Percentiles rank a stretch among this genome's conserved stretches.
These are phyloP conservation scores for Epinotia nisella DNA, from an alignment of 2,888 invertebrate genomes.

Conservation along the genomic window DNA sequence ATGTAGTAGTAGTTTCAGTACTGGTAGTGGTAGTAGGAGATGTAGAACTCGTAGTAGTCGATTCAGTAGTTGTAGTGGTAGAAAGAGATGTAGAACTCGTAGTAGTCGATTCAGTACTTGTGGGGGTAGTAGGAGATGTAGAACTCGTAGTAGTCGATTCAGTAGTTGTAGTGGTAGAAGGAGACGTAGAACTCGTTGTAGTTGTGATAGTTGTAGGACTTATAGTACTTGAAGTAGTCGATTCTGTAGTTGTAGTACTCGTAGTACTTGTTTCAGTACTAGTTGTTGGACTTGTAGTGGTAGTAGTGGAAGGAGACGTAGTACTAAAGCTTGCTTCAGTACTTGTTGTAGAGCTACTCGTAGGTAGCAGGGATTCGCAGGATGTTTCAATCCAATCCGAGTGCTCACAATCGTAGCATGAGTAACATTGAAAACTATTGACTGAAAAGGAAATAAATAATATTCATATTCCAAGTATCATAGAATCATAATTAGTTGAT, in stretches of 20 bases:
- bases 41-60: constrained; percentile 36
- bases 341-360: constrained; percentile 42
- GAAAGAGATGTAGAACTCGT: constrained; percentile 8
- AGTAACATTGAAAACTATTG: constrained; percentile 57
- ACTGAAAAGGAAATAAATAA: constrained; percentile 52
- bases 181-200: background rate
- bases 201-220: constrained; percentile 23
- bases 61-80: constrained; percentile 28
- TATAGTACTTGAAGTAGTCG: constrained; percentile 27
- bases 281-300: constrained; percentile 13
- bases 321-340: constrained; percentile 35
- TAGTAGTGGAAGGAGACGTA: constrained; percentile 30
- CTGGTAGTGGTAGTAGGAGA: constrained; percentile 23
- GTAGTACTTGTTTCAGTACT: constrained; percentile 36
- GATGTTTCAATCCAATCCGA: constrained; percentile 48
- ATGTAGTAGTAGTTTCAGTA: constrained; percentile 27
- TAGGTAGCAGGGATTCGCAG: constrained; percentile 48
- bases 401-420: constrained; percentile 53
- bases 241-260: constrained; percentile 33
- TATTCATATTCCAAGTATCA: background rate
- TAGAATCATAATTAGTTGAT: background rate
- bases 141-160: constrained; percentile 23
- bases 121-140: constrained; percentile 21
- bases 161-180: constrained; percentile 27
- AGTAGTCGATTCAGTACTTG: constrained; percentile 21